Conservation (phyloP, 2,797 vertebrate species). For the Malacoctenus gilli region DNA sequence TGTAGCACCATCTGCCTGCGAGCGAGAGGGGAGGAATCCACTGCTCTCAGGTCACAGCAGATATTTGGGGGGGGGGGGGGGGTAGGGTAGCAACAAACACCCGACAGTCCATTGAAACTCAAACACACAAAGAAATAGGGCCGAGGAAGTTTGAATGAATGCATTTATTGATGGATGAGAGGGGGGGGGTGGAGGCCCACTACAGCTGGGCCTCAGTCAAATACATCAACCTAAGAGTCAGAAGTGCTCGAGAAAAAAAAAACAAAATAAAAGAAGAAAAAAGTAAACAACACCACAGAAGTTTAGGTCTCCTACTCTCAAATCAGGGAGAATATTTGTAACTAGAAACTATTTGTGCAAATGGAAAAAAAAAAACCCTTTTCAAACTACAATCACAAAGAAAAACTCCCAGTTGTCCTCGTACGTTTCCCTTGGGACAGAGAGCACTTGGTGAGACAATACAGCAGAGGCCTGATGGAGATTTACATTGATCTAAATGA, state of each 20-base stretch:
- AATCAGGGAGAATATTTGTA: slow-evolving; percentile 15
- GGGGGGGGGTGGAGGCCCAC: slow-evolving; percentile 13
- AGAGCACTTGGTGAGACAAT: slow-evolving; percentile 49
- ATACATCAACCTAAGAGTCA: background rate
- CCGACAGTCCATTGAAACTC: no score
- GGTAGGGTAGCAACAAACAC: no score
- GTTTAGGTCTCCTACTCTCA: slow-evolving; percentile 15
- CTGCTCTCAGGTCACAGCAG: background rate
- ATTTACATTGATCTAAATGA: slow-evolving; percentile 7
- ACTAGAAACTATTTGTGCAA: slow-evolving; percentile 27
- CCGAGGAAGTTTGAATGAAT: slow-evolving; percentile 12
- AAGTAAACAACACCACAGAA: background rate
- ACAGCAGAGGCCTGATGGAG: slow-evolving; percentile 14
- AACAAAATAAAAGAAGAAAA: background rate
- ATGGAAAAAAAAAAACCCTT: slow-evolving; percentile 18
- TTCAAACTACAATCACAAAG: slow-evolving; percentile 3
- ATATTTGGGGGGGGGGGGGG: no score
- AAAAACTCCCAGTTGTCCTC: slow-evolving; percentile 33
- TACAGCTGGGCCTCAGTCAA: slow-evolving; percentile 12
- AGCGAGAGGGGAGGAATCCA: background rate
- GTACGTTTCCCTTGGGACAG: slow-evolving; percentile 8
- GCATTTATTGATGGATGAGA: slow-evolving; percentile 50
- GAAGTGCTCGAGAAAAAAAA: background rate
- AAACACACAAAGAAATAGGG: background rate
- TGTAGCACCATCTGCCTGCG: slow-evolving; percentile 54